Evolutionary conservation across 2,888 invertebrate species (phyloP).

Genomic region (Mesodorylaimus sp.): DNA sequence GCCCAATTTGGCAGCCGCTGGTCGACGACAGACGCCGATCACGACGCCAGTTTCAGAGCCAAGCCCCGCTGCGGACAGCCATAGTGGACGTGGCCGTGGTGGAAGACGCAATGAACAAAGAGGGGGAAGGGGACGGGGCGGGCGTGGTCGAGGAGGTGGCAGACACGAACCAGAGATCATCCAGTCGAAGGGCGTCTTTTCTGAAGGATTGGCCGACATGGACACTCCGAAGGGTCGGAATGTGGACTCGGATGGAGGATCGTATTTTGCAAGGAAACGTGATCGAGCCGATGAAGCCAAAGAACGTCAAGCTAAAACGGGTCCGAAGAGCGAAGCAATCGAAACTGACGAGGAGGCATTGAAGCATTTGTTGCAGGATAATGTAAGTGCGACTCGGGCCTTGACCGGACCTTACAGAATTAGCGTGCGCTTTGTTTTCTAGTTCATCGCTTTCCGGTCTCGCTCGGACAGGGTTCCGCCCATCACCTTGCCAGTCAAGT

Average conservation of each 20-base stretch:
- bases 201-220: neutral
- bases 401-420: too few species aligned
- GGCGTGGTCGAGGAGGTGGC: neutral
- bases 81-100: neutral
- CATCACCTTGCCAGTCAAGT: too few species aligned
- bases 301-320: neutral
- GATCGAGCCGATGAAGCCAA: neutral
- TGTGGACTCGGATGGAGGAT: neutral
- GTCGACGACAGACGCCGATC: neutral
- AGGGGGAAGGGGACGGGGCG: neutral
- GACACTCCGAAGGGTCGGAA: neutral
- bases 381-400: too few species aligned
- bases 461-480: too few species aligned
- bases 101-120: neutral
- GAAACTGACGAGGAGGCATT: slow-evolving; percentile 1
- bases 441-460: too few species aligned
- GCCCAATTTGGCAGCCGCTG: slow-evolving; percentile 6
- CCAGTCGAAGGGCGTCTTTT: neutral
- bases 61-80: too few species aligned
- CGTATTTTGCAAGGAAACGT: neutral
- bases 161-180: neutral
- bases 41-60: neutral
- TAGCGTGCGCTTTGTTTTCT: too few species aligned
- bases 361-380: neutral
- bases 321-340: neutral